Evolutionary conservation across 2,888 invertebrate species (phyloP), one percentile per base, ranked within the genome.

Genomic region (Eupeodes luniger): DNA sequence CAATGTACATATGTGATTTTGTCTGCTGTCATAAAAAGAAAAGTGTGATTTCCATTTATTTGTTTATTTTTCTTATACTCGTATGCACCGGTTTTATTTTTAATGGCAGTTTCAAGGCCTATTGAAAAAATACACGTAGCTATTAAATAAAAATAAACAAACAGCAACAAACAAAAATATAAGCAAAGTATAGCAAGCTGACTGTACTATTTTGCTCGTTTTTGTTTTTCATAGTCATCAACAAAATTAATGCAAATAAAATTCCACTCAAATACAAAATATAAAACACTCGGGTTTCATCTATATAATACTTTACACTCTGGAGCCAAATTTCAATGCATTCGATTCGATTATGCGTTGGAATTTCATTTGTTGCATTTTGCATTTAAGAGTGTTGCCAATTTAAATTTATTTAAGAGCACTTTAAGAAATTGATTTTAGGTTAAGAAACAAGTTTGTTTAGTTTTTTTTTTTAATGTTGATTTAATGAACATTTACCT

Each of bases 291-390:
- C 64, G 47, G n/a, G 2, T 59, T 59, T 4, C 4, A 10, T 55
- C 27, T 27, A 27, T 27, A 1, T 55, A 19, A 1, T 55, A 19
- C 5, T 62, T 11, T 44, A 27, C 1, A 40, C 40, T 40, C 11
- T 44, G 3, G 11, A 40, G 6, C 2, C 7, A 62, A 40, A 62
- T 34, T 59, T 34, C 40, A 16, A 44, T 62, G 62, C 36, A 36
- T 11, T 62, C 1, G 3, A 36, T 11, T 62, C 1, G 3, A 44
- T 44, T 44, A 47, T 47, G 12, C 7, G 3, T 47, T 44, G 64
- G 64, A 47, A 64, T 64, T 44, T 19, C 40, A 64, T 40, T 47
- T 64, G 64, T 64, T 64, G 64, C 64, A 64, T 62, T 40, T 40
- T 11, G 11, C 11, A 44, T 64, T 47, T 64, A 1, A 64, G 64